Base-by-base conservation (phyloP, 2,797 vertebrate genomes). In the Squalus acanthias region DNA sequence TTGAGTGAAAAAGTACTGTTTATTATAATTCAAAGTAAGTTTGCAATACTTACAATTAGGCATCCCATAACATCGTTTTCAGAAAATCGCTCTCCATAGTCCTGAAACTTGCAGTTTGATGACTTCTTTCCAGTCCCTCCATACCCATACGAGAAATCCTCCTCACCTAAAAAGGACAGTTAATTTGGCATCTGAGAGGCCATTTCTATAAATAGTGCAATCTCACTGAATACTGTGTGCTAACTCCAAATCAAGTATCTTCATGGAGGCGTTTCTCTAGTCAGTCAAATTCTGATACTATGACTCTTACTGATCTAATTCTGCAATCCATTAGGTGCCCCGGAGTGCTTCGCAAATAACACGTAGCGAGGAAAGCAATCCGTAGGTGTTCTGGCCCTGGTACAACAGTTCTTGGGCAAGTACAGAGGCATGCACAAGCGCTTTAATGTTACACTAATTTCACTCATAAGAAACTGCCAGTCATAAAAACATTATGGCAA, bases 121-220 rank as follows among this genome's bases (percentile, higher is more conserved):
- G 99, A 99, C 97, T 99, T 99, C 97, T 99, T 99, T 96, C 98
- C 99, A 0, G 99, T 99, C 96, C 99, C 99, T 96, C 99, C 99
- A 3, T 98, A 99, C 67, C 99, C 99, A n/a, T 98, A 99, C 46
- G 99, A 99, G 96, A 98, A 99, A 0, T 98, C 96, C 96, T 99
- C 99, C 97, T 99, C 99, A 0, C 99, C 99, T 99, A 96, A 79
- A 12, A 96, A 0, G 24, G 65, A 96, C 7, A 74, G 26, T 74
- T 33, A 29, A 72, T 74, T 74, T 95, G 46, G 24, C n/a, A 93
- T 10, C 46, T 33, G 94, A 7, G 24, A 57, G 46, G 26, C 26
- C 6, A 50, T 50, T 70, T 50, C n/a, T 22, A 26, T 94, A 17
- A 26, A 69, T 22, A 69, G 65, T 39, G 63, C 65, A 93, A n/a